Evolutionary conservation across 2,113 vertebrate genomes (phyloP), one percentile per base, ranked within the genome.

Genomic region (Channa maculata): DNA sequence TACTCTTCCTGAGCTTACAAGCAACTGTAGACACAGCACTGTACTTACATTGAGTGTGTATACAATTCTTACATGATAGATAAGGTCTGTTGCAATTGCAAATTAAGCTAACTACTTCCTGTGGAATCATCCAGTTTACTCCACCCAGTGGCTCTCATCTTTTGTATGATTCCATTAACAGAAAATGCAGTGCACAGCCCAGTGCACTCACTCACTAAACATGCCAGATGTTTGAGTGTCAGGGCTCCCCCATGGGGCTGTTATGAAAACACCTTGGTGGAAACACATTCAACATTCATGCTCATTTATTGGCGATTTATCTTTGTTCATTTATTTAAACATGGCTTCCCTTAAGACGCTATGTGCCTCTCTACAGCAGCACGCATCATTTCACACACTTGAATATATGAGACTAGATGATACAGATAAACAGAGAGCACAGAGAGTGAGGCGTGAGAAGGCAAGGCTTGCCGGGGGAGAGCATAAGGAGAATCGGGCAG

Each of bases 401-500:
- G 24, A 80, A 78, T 51, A 66, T 67, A 76, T 8, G 54, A 87
- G 66, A 64, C 71, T 51, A 83, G 80, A 79, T 64, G 71, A 24
- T 24, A 24, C 72, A 80, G 79, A 91, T 82, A 74, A 84, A 84
- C 76, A 71, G 60, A 65, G 37, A 80, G 72, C 64, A 33, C 53
- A 34, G 63, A 77, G 75, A 54, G 72, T 5, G 75, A 80, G 79
- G 54, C 13, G 52, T 66, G 76, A 83, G 75, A 81, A 77, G 64
- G 45, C 38, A 43, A 75, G 77, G 51, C 58, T 68, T 51, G 66
- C 62, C 58, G 52, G 51, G 66, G 68, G 66, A 66, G 69, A 77
- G 73, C 61, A 50, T 62, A 65, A 77, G 71, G 73, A 79, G 86
- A 89, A 77, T 68, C 46, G 75, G 86, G 85, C 82, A 75, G 90